Conservation (phyloP, 2,888 invertebrate genomes). For the Drosophila prolongata region DNA sequence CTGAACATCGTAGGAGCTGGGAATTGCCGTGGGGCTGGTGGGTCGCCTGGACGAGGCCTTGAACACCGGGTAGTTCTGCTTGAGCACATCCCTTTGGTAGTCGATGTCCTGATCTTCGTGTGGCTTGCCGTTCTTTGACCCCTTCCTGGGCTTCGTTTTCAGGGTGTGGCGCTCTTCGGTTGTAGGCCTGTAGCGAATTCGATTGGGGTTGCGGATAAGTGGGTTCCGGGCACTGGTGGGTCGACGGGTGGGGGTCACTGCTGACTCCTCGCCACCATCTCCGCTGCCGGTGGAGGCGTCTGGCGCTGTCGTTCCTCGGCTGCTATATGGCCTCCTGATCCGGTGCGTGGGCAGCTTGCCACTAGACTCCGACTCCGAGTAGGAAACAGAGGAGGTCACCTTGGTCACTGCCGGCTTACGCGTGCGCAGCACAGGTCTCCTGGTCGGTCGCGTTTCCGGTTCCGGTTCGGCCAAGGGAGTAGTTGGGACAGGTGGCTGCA, state of each 20-base stretch:
- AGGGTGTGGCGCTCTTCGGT: constrained; percentile 83
- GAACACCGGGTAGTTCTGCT: constrained; percentile 88
- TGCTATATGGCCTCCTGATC: constrained; percentile 84
- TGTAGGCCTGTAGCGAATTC: constrained; percentile 84
- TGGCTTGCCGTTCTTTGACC: constrained; percentile 66
- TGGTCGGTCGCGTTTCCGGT: constrained; percentile 83
- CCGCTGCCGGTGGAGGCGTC: constrained; percentile 36
- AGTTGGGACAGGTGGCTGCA: constrained; percentile 56
- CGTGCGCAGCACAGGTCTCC: constrained; percentile 85
- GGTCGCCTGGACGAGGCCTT: constrained; percentile 82
- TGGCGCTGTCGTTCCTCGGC: constrained; percentile 58
- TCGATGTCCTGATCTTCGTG: constrained; percentile 84
- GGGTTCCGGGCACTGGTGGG: constrained; percentile 77
- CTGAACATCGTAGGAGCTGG: constrained; percentile 72
- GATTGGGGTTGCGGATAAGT: constrained; percentile 82
- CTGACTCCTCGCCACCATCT: constrained; percentile 45
- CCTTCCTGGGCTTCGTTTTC: constrained; percentile 73
- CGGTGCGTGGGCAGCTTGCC: constrained; percentile 82
- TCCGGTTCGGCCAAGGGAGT: constrained; percentile 81
- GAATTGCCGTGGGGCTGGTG: constrained; percentile 81
- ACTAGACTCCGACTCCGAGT: constrained; percentile 78
- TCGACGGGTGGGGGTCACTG: constrained; percentile 64
- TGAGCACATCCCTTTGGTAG: constrained; percentile 87
- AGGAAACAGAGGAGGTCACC: constrained; percentile 82
- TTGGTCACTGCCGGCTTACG: constrained; percentile 85